phyloP scores from a whole-genome alignment of 2,113 vertebrate species.

The Pristiophorus japonicus region DNA sequence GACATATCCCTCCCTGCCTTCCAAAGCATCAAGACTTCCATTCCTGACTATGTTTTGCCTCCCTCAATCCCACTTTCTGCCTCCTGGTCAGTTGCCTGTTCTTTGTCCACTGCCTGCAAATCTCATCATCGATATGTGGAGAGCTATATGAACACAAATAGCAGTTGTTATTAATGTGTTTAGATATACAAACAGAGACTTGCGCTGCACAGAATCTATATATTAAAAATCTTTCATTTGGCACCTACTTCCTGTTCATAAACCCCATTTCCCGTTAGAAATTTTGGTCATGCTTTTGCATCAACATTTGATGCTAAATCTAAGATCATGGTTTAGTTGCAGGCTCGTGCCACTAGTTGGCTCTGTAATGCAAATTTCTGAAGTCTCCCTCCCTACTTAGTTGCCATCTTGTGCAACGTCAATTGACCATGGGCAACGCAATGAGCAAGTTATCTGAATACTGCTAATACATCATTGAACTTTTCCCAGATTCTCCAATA shows the following conservation, averaged over 20 bases:
- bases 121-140: neutral
- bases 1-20: neutral
- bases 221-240: neutral
- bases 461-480: neutral
- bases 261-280: neutral
- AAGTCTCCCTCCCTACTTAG: neutral
- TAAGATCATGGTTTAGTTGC: neutral
- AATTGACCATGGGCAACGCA: neutral
- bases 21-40: neutral
- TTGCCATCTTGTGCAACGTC: neutral
- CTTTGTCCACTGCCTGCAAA: neutral
- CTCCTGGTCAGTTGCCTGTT: neutral
- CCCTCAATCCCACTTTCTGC: neutral
- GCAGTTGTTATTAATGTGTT: neutral
- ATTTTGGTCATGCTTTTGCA: neutral
- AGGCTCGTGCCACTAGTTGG: neutral
- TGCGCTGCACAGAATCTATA: neutral
- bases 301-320: neutral
- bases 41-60: neutral
- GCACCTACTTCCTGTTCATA: neutral
- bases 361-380: neutral
- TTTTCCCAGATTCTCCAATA: neutral
- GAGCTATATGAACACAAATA: neutral
- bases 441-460: neutral
- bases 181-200: neutral